Base-by-base conservation (phyloP, 1,140 invertebrate genomes). In the Aporrectodea caliginosa region DNA sequence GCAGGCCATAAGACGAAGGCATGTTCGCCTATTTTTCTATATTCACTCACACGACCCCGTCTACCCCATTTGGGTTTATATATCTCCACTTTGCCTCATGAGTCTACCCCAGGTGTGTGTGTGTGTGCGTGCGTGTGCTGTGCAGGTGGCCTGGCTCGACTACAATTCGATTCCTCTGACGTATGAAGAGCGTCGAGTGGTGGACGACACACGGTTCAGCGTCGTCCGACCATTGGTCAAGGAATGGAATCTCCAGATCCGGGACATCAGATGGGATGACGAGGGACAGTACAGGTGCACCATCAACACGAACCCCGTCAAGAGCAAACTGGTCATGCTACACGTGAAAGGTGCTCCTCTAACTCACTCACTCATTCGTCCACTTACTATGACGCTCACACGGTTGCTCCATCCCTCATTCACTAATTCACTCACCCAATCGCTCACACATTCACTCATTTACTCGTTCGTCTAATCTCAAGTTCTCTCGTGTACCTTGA, bases 281-380 rank as follows among this genome's bases (percentile, higher is more conserved):
- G 75, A 82, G n/a, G 86, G 86, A 22, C 81, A 80, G 69, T 87
- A 87, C 77, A 83, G 80, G 74, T 87, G 86, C 76, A 84, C 85
- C 73, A 85, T 87, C 35, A 87, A 87, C 82, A 87, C 86, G 16
- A 79, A 83, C 16, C 86, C 86, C 2, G 83, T 87, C 73, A 87
- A 85, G 80, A 85, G 84, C n/a, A 87, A 88, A 81, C 83, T 82
- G 1, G 85, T 88, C 22, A 80, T 84, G 68, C 81, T 88, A 43
- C 82, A 84, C 75, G 86, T 88, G 29, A 82, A 85, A 84, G 87
- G 87, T 87, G 81, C 22, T 58, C 43, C 43, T 12, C 6, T 58
- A 58, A 58, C 43, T 12, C 43, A 22, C 22, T 6, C 43, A 58
- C 6, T 58, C 43, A 22, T 6, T 58, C 43, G 43, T 58, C 6